Evolutionary conservation across 2,797 vertebrate species (phyloP).

Genomic region (Characodon lateralis): DNA sequence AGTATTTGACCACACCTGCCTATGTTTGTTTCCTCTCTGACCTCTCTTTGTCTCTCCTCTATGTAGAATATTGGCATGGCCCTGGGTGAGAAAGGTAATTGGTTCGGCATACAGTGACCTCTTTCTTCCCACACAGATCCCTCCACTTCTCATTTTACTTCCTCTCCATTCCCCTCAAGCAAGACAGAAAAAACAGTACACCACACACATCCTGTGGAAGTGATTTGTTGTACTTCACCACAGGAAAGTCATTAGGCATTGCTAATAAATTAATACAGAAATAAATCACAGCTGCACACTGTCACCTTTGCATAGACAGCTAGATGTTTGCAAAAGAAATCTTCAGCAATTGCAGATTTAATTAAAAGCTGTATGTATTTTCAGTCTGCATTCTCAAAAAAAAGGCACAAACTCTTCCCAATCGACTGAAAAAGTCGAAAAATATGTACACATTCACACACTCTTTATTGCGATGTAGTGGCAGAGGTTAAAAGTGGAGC

Average conservation of each 20-base stretch:
- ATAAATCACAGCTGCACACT: slow-evolving; percentile 41
- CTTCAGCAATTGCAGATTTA: not conserved
- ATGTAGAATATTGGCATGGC: slow-evolving; percentile 59
- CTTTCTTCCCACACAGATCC: slow-evolving; percentile 70
- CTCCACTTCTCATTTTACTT: slow-evolving; percentile 55
- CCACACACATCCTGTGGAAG: slow-evolving; percentile 55
- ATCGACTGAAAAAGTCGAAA: not conserved
- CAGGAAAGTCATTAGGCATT: slow-evolving; percentile 54
- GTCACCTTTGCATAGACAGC: slow-evolving; percentile 36
- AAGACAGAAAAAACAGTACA: slow-evolving; percentile 58
- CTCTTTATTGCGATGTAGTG: slow-evolving; percentile 57
- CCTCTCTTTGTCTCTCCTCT: slow-evolving; percentile 58
- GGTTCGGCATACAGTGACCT: slow-evolving; percentile 74
- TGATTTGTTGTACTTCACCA: slow-evolving; percentile 42
- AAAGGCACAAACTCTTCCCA: not conserved
- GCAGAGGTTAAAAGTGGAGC: slow-evolving; percentile 76
- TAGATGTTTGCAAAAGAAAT: slow-evolving; percentile 12
- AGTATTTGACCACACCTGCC: slow-evolving; percentile 35
- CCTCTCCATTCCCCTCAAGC: slow-evolving; percentile 24
- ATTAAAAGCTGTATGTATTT: not conserved
- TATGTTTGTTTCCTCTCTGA: slow-evolving; percentile 63
- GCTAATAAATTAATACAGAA: slow-evolving; percentile 59
- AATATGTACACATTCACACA: not conserved
- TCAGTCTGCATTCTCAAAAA: not conserved
- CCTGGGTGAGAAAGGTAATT: slow-evolving; percentile 71